Evolutionary conservation across 2,888 invertebrate species (phyloP).

Genomic region (Hypercompe scribonia): DNA sequence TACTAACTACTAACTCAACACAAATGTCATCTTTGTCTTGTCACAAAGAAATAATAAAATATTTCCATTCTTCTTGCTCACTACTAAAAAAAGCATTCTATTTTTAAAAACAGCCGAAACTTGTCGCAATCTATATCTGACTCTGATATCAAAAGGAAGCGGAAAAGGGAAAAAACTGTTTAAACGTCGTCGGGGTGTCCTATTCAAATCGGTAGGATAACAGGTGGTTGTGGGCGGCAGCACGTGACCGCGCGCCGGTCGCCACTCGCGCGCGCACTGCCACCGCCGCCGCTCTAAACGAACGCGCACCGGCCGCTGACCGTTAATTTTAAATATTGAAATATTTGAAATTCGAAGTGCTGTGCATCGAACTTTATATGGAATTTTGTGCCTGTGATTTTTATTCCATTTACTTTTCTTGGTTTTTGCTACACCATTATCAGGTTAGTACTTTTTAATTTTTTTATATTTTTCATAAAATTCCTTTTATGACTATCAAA

Average conservation of each 20-base stretch:
- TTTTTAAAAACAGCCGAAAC: slow-evolving; percentile 26
- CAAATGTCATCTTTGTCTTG: neutral
- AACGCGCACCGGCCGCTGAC: slow-evolving; percentile 68
- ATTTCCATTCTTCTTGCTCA: neutral
- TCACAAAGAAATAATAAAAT: slow-evolving; percentile 15
- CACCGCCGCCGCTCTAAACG: slow-evolving; percentile 77
- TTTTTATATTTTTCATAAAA: slow-evolving; percentile 19
- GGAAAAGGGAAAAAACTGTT: slow-evolving; percentile 64
- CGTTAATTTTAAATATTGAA: slow-evolving; percentile 63
- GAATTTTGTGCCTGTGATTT: slow-evolving; percentile 81
- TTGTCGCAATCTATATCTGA: slow-evolving; percentile 31
- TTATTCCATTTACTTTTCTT: slow-evolving; percentile 55
- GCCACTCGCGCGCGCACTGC: slow-evolving; percentile 84
- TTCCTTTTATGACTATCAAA: neutral
- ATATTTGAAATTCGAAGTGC: slow-evolving; percentile 66
- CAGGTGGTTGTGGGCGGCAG: slow-evolving; percentile 70
- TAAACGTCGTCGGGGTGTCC: slow-evolving; percentile 51
- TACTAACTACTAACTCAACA: neutral
- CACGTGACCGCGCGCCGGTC: slow-evolving; percentile 76
- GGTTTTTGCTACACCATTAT: slow-evolving; percentile 36
- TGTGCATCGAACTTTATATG: slow-evolving; percentile 71
- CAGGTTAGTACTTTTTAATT: slow-evolving; percentile 64
- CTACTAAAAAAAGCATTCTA: neutral
- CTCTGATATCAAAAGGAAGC: slow-evolving; percentile 51
- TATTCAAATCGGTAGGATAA: slow-evolving; percentile 72